These are phyloP conservation scores for Heliconius aoede DNA, from an alignment of 2,888 invertebrate genomes.

Conservation along the genomic window DNA sequence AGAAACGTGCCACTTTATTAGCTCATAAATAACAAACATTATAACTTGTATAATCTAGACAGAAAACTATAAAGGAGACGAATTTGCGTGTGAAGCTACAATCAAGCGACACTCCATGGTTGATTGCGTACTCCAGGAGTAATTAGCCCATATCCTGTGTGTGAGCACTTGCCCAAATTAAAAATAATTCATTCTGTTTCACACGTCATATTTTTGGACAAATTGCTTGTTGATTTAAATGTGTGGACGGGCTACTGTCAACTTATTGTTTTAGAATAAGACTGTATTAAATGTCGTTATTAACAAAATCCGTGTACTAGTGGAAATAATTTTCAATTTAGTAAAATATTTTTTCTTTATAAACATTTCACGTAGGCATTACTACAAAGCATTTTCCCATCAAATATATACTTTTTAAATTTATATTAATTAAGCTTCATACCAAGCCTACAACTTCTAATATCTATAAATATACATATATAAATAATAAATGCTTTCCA, in stretches of 20 bases:
- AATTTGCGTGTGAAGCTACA: conserved; percentile 59
- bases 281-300: not conserved
- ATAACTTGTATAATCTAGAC: conserved; percentile 25
- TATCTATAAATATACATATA: not conserved
- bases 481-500: not conserved
- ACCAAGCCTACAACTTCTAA: not conserved
- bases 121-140: conserved; percentile 57
- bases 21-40: conserved; percentile 25
- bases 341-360: not conserved
- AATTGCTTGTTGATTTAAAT: conserved; percentile 36
- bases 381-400: not conserved
- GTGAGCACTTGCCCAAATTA: conserved; percentile 47
- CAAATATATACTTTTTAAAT: not conserved
- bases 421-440: not conserved
- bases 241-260: conserved; percentile 5
- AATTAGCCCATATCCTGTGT: conserved; percentile 47
- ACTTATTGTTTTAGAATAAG: conserved; percentile 5
- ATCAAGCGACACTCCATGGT: conserved; percentile 62
- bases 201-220: conserved; percentile 35
- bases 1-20: conserved; percentile 15
- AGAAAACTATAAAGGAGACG: conserved; percentile 30
- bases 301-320: too few relatives aligned
- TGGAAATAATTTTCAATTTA: not conserved
- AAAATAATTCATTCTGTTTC: conserved; percentile 46
- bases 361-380: not conserved